Evolutionary conservation across 2,113 vertebrate genomes (phyloP).

Genomic region (Amphilophus citrinellus): DNA sequence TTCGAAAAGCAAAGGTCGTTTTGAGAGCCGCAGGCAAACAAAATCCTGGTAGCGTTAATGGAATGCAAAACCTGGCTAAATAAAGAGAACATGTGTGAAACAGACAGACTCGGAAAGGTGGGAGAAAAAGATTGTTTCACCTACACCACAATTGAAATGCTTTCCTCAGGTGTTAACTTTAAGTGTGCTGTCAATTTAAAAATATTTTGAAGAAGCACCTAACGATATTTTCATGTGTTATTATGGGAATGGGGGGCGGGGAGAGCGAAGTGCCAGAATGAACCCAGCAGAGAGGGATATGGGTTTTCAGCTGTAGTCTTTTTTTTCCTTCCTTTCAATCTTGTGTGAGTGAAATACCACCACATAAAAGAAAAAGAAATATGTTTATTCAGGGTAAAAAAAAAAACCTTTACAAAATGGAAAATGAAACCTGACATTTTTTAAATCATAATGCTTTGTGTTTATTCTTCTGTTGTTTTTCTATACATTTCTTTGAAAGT

Average conservation of each 20-base stretch:
- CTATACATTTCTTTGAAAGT: not conserved
- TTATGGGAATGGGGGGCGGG: not conserved
- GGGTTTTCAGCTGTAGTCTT: not conserved
- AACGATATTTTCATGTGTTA: slow-evolving; percentile 4
- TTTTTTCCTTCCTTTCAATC: not conserved
- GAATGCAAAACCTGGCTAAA: slow-evolving; percentile 42
- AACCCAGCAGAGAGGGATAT: slow-evolving; percentile 5
- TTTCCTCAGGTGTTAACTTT: slow-evolving; percentile 3
- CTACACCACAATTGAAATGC: not conserved
- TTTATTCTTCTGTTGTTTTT: not conserved
- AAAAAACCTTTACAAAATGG: not conserved
- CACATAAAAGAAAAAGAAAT: not conserved
- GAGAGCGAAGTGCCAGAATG: not conserved
- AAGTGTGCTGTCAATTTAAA: slow-evolving; percentile 21
- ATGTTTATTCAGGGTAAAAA: not conserved
- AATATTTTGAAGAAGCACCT: not conserved
- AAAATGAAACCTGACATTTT: not conserved
- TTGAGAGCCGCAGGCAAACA: slow-evolving; percentile 41
- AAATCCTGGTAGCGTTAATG: slow-evolving; percentile 28
- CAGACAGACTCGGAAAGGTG: not conserved
- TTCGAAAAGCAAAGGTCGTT: slow-evolving; percentile 36
- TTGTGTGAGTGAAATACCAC: not conserved
- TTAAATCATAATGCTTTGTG: not conserved
- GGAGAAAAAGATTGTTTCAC: slow-evolving; percentile 14
- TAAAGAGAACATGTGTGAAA: slow-evolving; percentile 42